Conservation (phyloP, 2,888 invertebrate genomes). For the Thalpophila matura region DNA sequence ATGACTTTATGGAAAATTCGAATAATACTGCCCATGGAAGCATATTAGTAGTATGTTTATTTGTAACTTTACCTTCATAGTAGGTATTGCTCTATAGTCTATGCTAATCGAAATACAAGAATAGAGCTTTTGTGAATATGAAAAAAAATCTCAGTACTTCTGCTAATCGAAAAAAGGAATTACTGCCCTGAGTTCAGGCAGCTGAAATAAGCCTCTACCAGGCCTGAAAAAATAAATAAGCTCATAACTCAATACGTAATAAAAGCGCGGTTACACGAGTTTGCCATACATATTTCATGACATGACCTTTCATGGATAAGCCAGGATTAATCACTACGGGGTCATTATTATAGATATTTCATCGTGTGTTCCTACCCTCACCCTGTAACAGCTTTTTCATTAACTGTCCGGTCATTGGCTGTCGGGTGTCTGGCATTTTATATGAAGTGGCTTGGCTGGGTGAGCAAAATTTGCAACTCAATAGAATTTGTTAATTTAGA, state of each 20-base stretch:
- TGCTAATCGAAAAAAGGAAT: background rate
- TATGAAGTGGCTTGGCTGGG: conserved; percentile 17
- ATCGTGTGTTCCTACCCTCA: conserved; percentile 30
- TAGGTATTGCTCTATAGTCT: background rate
- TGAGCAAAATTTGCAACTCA: conserved; percentile 28
- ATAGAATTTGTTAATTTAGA: conserved; percentile 1
- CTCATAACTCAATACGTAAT: background rate
- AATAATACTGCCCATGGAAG: conserved; percentile 1
- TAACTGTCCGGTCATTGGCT: conserved; percentile 32
- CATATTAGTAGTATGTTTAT: background rate
- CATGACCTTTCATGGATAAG: background rate
- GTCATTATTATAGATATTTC: conserved; percentile 50
- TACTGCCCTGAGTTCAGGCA: background rate
- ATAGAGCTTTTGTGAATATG: background rate
- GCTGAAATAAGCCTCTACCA: background rate
- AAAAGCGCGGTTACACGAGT: background rate
- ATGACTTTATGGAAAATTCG: conserved; percentile 32
- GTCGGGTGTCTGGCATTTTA: conserved; percentile 35
- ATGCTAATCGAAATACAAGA: background rate
- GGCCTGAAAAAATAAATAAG: background rate
- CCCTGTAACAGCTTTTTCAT: conserved; percentile 32
- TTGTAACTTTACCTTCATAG: conserved; percentile 17
- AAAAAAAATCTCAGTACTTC: background rate
- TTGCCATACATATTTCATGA: conserved; percentile 42
- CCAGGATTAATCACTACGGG: conserved; percentile 10